These are phyloP conservation scores for Rutpela maculata DNA, from an alignment of 2,888 invertebrate genomes.

Conservation along the genomic window DNA sequence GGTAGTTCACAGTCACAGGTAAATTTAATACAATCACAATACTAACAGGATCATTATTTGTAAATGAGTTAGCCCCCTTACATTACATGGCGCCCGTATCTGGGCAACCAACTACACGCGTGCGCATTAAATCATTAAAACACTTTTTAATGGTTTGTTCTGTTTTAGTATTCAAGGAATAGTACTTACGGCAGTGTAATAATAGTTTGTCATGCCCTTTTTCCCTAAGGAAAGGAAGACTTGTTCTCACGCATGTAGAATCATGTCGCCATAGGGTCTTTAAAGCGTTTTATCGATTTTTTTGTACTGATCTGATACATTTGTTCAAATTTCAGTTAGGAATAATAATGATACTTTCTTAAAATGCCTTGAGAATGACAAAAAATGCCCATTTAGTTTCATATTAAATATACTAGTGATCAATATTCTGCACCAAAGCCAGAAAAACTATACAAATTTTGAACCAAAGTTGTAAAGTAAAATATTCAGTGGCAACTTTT, in stretches of 20 bases:
- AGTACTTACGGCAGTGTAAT: not conserved
- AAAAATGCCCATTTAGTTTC: too few species aligned
- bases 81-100: conserved; percentile 50
- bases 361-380: too few species aligned
- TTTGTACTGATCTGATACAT: not conserved
- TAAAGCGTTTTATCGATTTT: not conserved
- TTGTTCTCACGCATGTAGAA: conserved; percentile 26
- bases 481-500: too few species aligned
- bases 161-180: conserved; percentile 6
- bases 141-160: conserved; percentile 21
- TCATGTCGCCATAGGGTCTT: conserved; percentile 4
- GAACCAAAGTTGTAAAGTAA: too few species aligned
- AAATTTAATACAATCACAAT: conserved; percentile 30
- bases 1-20: conserved; percentile 25
- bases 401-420: too few species aligned
- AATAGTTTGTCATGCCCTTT: not conserved
- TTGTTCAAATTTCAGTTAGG: too few species aligned
- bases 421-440: too few species aligned
- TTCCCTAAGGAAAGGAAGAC: not conserved
- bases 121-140: conserved; percentile 29
- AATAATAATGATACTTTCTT: too few species aligned
- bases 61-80: conserved; percentile 14
- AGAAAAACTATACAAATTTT: too few species aligned
- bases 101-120: conserved; percentile 52
- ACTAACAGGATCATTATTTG: conserved; percentile 36